These are phyloP conservation scores for Dasysyrphus tricinctus DNA, from an alignment of 2,888 invertebrate genomes.

Conservation along the genomic window DNA sequence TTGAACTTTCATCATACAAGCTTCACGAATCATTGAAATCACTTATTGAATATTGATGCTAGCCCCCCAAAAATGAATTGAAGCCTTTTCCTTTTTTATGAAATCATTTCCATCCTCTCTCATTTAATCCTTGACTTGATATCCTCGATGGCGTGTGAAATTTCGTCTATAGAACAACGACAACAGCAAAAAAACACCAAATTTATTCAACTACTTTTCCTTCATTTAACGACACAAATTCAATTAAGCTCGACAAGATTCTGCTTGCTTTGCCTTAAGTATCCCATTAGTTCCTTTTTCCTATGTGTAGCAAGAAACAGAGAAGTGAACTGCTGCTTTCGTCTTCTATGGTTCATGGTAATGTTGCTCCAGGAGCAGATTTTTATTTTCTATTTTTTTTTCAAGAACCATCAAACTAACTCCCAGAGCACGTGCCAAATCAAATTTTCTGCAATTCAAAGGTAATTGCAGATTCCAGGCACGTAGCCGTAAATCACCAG, in stretches of 20 bases:
- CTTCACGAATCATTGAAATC: neutral
- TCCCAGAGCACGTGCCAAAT: constrained; percentile 71
- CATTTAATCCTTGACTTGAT: neutral
- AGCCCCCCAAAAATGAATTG: neutral
- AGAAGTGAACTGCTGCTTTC: neutral
- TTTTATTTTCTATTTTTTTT: constrained; percentile 3
- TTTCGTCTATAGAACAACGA: neutral
- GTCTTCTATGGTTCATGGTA: constrained; percentile 7
- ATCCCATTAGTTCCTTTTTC: constrained; percentile 52
- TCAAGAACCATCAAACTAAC: constrained; percentile 40
- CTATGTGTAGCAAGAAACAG: neutral
- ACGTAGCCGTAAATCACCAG: constrained; percentile 73
- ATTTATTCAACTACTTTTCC: constrained; percentile 56
- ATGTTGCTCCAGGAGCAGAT: constrained; percentile 17
- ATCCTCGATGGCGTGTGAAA: neutral
- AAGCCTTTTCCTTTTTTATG: neutral
- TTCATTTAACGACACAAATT: constrained; percentile 69
- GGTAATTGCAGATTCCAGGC: constrained; percentile 66
- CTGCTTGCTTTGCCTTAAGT: constrained; percentile 52
- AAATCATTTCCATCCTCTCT: constrained; percentile 4
- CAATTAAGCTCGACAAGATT: constrained; percentile 68
- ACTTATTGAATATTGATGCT: neutral
- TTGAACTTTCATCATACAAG: neutral
- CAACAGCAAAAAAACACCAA: constrained; percentile 12
- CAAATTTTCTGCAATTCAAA: constrained; percentile 68